Conservation (phyloP, 2,113 vertebrate species). For the Platysteira castanea region DNA sequence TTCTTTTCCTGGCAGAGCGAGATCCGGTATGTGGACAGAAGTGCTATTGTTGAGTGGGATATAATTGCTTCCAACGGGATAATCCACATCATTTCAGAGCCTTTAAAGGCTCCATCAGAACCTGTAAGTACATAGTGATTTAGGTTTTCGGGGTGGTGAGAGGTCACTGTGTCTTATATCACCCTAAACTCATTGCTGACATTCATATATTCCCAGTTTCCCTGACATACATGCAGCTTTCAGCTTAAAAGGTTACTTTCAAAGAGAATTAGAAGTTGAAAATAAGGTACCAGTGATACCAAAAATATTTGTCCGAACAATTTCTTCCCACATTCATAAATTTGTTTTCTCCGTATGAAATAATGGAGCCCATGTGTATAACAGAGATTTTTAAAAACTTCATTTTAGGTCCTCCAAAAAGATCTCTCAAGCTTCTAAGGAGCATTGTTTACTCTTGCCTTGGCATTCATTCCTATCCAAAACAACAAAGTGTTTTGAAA, state of each 20-base stretch:
- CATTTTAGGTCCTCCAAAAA: not conserved
- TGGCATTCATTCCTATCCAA: not conserved
- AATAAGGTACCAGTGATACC: not conserved
- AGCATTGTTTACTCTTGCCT: not conserved
- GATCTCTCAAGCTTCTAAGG: not conserved
- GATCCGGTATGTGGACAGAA: slow-evolving; percentile 81
- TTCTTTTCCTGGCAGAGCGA: slow-evolving; percentile 45
- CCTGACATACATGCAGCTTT: not conserved
- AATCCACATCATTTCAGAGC: slow-evolving; percentile 86
- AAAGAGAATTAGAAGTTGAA: not conserved
- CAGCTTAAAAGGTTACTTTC: not conserved
- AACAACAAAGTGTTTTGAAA: not conserved
- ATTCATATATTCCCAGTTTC: not conserved
- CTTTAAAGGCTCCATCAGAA: slow-evolving; percentile 80
- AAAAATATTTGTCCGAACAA: not conserved
- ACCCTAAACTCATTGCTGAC: not conserved
- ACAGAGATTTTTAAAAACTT: not conserved
- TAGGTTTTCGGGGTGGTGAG: not conserved
- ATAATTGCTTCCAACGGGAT: slow-evolving; percentile 88
- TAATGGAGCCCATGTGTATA: not conserved
- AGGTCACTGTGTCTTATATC: not conserved
- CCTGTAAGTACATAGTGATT: slow-evolving; percentile 64
- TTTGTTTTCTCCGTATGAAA: not conserved
- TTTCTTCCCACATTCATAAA: not conserved
- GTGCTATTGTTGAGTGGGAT: slow-evolving; percentile 80